phyloP scores from a whole-genome alignment of 2,797 vertebrate genomes.

The Gadopsis bispinosus region DNA sequence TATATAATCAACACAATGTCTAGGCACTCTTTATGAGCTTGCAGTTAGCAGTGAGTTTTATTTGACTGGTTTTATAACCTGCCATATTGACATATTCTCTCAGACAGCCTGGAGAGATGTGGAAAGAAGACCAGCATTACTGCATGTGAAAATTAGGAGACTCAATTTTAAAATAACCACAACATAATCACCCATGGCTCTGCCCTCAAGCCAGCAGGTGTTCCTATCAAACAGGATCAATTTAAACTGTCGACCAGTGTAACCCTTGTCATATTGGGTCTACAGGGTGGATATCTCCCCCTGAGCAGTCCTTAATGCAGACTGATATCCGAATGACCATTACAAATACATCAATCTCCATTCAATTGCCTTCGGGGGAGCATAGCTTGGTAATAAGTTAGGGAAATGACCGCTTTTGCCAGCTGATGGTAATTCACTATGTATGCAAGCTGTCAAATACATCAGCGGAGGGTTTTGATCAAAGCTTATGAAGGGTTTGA shows the following conservation, averaged over 20 bases:
- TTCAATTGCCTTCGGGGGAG: slow-evolving; percentile 57
- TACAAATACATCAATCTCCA: slow-evolving; percentile 69
- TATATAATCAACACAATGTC: neutral
- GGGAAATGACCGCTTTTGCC: slow-evolving; percentile 56
- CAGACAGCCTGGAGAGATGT: neutral
- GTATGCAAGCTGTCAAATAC: slow-evolving; percentile 62
- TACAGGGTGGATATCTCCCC: slow-evolving; percentile 42
- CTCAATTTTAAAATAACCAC: slow-evolving; percentile 21
- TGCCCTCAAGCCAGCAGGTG: slow-evolving; percentile 37
- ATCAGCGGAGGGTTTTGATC: slow-evolving; percentile 49
- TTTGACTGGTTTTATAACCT: neutral
- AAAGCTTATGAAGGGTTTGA: slow-evolving; percentile 57
- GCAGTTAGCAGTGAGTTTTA: neutral
- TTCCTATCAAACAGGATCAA: slow-evolving; percentile 34
- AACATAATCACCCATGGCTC: slow-evolving; percentile 23
- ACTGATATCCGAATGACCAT: slow-evolving; percentile 63
- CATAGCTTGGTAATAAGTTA: slow-evolving; percentile 55
- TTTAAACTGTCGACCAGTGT: slow-evolving; percentile 46
- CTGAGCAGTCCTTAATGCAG: slow-evolving; percentile 51
- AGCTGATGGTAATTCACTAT: slow-evolving; percentile 64
- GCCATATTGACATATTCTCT: neutral
- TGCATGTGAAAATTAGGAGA: neutral
- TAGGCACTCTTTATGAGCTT: neutral
- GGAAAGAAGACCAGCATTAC: neutral
- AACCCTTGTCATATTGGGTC: slow-evolving; percentile 49